These are phyloP conservation scores for Sarcoramphus papa DNA, from an alignment of 2,797 vertebrate genomes.

Conservation along the genomic window DNA sequence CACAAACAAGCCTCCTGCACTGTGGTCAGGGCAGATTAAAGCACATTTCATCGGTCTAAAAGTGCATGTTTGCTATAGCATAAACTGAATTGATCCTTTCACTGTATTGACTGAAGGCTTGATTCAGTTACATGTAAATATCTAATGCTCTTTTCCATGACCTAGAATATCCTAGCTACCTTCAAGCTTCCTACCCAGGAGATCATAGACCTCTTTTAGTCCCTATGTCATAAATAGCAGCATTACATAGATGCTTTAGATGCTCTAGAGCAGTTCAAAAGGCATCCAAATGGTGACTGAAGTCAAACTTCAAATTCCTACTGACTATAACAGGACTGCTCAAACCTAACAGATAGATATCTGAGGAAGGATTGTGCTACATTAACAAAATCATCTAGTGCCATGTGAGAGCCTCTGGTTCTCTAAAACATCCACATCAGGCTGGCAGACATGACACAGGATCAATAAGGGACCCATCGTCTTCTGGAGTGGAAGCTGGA, in stretches of 20 bases:
- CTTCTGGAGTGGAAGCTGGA: not conserved
- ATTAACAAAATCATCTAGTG: not conserved
- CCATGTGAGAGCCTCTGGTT: not conserved
- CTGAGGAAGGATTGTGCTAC: not conserved
- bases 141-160: not conserved
- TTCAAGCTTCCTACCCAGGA: not conserved
- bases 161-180: not conserved
- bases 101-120: not conserved
- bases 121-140: not conserved
- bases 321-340: not conserved
- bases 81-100: not conserved
- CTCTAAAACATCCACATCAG: not conserved
- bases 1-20: not conserved
- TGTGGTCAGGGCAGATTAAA: not conserved
- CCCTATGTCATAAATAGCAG: not conserved
- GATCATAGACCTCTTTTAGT: not conserved
- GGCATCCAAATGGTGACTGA: not conserved
- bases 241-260: not conserved
- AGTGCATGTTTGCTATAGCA: not conserved
- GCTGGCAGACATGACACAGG: not conserved
- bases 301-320: not conserved
- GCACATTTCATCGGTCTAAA: not conserved
- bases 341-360: not conserved
- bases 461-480: not conserved
- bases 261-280: not conserved